These are phyloP conservation scores for Conopomorpha cramerella DNA, from an alignment of 1,140 invertebrate species.

Conservation along the genomic window DNA sequence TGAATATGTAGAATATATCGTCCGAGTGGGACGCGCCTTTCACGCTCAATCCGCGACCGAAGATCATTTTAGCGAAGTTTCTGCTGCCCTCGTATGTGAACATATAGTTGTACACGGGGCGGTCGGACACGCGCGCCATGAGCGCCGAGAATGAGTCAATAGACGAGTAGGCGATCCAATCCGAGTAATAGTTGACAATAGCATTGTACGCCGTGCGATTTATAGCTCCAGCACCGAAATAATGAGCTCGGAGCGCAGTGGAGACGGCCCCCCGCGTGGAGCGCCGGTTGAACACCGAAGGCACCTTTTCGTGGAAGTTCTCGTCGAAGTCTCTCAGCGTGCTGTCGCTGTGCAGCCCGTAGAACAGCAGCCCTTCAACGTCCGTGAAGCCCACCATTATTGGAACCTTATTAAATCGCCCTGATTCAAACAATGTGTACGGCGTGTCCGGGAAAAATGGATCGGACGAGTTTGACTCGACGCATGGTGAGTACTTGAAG, in stretches of 20 bases:
- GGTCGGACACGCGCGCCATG: slow-evolving; percentile 16
- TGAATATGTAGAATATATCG: slow-evolving; percentile 42
- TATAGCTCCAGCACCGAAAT: slow-evolving; percentile 22
- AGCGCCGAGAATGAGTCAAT: slow-evolving; percentile 24
- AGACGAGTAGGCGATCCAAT: slow-evolving; percentile 30
- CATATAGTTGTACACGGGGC: slow-evolving; percentile 32
- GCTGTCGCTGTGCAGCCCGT: slow-evolving; percentile 18
- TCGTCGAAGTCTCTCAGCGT: slow-evolving; percentile 22
- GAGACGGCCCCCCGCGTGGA: slow-evolving; percentile 20
- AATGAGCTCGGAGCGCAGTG: slow-evolving; percentile 16
- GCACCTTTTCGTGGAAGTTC: slow-evolving; percentile 25
- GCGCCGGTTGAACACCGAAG: slow-evolving; percentile 30
- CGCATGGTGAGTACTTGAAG: slow-evolving; percentile 37
- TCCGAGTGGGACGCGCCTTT: slow-evolving; percentile 30
- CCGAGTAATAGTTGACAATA: slow-evolving; percentile 27
- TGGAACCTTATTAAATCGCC: slow-evolving; percentile 35
- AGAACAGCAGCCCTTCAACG: slow-evolving; percentile 31
- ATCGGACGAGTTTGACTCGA: slow-evolving; percentile 18
- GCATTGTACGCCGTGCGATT: slow-evolving; percentile 10
- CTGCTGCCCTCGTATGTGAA: slow-evolving; percentile 32
- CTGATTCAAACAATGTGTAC: slow-evolving; percentile 25
- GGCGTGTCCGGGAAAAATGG: slow-evolving; percentile 31
- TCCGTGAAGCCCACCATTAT: slow-evolving; percentile 29
- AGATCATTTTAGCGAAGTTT: slow-evolving; percentile 24
- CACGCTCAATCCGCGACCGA: slow-evolving; percentile 6